Base-by-base conservation (phyloP, 1,140 invertebrate species). In the Drosophila arawakana region DNA sequence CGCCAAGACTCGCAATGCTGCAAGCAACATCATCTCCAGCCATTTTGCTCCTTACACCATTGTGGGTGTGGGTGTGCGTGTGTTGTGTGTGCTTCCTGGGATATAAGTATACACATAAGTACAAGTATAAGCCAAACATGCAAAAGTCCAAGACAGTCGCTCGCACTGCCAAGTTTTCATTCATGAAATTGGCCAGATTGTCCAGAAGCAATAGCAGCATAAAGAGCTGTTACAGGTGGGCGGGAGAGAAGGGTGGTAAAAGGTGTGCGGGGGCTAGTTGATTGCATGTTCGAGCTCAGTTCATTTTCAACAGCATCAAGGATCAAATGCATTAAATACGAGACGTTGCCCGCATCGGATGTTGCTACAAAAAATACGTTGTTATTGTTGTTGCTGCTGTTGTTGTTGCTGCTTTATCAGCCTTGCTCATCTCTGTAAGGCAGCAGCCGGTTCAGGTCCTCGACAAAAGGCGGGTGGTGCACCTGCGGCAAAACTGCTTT, bases 301-400 rank as follows among this genome's bases (percentile, higher is more conserved):
- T 90, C 81, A 89, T 89, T 89, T 89, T 89, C 84, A 89, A 89
- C 84, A 89, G 84, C 84, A 89, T 89, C 84, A 89, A 89, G 84
- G 84, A 89, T 89, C 84, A 89, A 89, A 89, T 89, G 84, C 84
- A 89, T 89, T 89, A 89, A 89, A 89, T 89, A 89, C 84, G 75
- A 89, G 79, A 78, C 65, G 69, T 75, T 73, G 79, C 62, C 81
- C 69, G 67, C 73, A 81, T 84, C 78, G 78, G 81, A 85, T 84
- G 76, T 72, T 78, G 80, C 76, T 49, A 9, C 39, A 58, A 58
- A 47, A 68, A 18, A 50, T 21, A 30, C 59, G 41, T 73, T 60
- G 59, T 47, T 63, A 35, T 70, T 70, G 59, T 18, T 62, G 49
- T 46, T 61, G 55, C 43, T 15, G 15, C 15, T 63, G 30, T 49